Percentiles rank a stretch among this genome's conserved stretches.
phyloP scores from a whole-genome alignment of 2,888 invertebrate species.

The Poecilus cupreus region DNA sequence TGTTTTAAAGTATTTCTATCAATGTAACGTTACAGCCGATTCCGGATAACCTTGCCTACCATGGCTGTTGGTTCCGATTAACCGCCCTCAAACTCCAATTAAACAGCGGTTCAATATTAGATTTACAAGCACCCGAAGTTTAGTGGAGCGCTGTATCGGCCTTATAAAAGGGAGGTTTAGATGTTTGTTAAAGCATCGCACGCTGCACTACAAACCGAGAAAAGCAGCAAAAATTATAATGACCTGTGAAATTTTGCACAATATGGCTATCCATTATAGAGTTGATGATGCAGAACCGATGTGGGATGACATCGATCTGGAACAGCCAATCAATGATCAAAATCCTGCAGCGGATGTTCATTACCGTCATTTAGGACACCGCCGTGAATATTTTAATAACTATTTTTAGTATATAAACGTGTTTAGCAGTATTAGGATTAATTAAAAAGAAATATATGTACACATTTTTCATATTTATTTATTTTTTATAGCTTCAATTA shows the following conservation, averaged over 20 bases:
- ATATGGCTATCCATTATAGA: not conserved
- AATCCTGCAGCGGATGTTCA: not conserved
- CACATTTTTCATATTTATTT: too few species aligned
- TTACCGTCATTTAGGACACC: not conserved
- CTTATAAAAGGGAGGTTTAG: not conserved
- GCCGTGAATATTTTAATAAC: not conserved
- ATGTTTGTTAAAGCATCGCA: not conserved
- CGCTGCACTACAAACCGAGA: not conserved
- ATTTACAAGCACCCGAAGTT: not conserved
- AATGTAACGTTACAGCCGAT: not conserved
- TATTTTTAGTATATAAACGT: not conserved
- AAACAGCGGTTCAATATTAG: not conserved
- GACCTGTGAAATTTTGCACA: not conserved
- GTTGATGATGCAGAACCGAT: not conserved
- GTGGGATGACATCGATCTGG: not conserved
- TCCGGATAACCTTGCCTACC: not conserved
- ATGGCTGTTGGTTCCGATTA: not conserved
- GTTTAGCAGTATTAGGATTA: too few species aligned
- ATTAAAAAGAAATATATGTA: too few species aligned
- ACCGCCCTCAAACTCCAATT: not conserved
- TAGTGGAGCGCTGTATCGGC: not conserved
- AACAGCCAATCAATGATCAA: not conserved
- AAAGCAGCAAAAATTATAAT: not conserved
- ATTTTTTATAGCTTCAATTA: too few species aligned
- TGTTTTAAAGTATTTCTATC: too few species aligned